Percentiles rank a stretch among this genome's conserved stretches.
These are phyloP conservation scores for Ictalurus furcatus DNA, from an alignment of 2,113 vertebrate species.

Conservation along the genomic window DNA sequence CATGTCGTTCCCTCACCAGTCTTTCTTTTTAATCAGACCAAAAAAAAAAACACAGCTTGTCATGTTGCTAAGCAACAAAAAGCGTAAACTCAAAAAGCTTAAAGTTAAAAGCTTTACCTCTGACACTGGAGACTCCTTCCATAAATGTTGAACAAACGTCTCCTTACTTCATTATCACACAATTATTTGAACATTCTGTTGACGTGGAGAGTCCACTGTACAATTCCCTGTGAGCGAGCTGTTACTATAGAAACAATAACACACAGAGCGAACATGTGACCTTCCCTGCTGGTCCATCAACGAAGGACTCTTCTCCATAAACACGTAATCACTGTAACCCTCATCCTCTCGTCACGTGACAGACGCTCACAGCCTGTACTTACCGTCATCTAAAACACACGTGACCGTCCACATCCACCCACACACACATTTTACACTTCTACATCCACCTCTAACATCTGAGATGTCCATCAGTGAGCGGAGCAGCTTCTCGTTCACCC, in stretches of 20 bases:
- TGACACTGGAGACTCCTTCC: too few species aligned
- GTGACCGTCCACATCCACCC: not conserved
- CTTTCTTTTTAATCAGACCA: too few species aligned
- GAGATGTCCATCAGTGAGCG: not conserved
- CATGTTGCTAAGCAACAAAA: too few species aligned
- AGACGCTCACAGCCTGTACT: not conserved
- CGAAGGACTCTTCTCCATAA: slow-evolving; percentile 7
- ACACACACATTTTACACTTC: not conserved
- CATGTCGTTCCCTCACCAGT: too few species aligned
- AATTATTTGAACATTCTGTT: too few species aligned
- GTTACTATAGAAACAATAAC: not conserved
- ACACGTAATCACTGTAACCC: not conserved
- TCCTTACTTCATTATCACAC: too few species aligned
- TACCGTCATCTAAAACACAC: slow-evolving; percentile 5
- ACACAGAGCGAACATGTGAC: not conserved
- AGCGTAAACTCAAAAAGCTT: too few species aligned
- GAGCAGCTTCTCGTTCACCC: not conserved
- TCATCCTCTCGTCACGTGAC: not conserved
- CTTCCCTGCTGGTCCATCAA: too few species aligned
- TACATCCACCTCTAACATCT: not conserved
- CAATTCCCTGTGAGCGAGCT: not conserved
- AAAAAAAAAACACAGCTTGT: too few species aligned
- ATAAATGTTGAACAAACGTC: too few species aligned
- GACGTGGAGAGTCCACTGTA: too few species aligned
- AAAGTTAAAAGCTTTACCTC: too few species aligned